Base-by-base conservation (phyloP, 2,797 vertebrate species). In the Alca torda region DNA sequence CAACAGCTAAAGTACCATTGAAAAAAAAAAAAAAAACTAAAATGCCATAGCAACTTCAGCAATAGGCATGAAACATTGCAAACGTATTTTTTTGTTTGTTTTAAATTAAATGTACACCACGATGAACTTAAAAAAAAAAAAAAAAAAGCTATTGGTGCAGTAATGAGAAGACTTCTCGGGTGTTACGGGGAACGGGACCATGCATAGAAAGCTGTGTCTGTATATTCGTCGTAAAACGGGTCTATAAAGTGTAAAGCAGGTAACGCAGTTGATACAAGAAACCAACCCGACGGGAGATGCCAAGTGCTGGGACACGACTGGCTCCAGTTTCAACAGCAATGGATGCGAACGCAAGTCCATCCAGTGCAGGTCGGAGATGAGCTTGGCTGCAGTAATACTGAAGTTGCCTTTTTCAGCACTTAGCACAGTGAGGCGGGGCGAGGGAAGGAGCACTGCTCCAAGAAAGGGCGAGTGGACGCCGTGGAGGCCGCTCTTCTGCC, bases 1-100 rank as follows among this genome's bases (percentile, higher is more conserved):
- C 96, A 64, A 97, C 97, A 97, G 95, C 98, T 97, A 95, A 98
- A 98, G 98, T 98, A 98, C 98, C 98, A 98, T 97, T 96, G 94
- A 65, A 97, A 92, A 97, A 39, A 39, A 97, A 39, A 39, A 39
- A 39, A 97, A 26, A 51, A 26, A 13, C 93, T 89, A 97, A 95
- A 97, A 97, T 95, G 96, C 96, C 95, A 74, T 78, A 95, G 96
- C 96, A 90, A 96, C 97, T 97, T 97, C 96, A 84, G 98, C 97
- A 93, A 97, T 37, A 97, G 97, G 97, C 97, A 97, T 96, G 98
- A 97, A 95, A 97, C 96, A 96, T 96, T 65, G 93, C 96, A 96
- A 97, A 97, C 75, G 3, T 67, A 86, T 90, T 43, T 92, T 26
- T 26, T 63, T 39, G 54, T 91, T 82, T 81, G 54, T 88, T 74